Conservation (phyloP, 1,140 invertebrate species). For the Reticulitermes speratus region DNA sequence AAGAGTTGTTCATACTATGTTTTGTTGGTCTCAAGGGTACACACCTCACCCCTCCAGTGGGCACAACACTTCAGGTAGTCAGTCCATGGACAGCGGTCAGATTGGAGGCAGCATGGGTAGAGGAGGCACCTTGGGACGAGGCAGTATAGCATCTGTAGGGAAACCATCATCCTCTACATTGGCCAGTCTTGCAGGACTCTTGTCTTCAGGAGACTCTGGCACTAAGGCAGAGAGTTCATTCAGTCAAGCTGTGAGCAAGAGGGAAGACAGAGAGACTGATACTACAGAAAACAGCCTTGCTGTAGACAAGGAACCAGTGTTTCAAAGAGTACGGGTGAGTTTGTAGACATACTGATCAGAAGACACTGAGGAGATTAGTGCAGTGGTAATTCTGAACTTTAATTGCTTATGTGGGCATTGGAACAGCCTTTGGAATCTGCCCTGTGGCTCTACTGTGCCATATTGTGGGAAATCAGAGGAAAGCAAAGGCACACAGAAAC, state of each 20-base stretch:
- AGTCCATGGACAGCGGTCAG: constrained; percentile 51
- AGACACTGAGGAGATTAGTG: too few relatives aligned
- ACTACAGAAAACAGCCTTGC: background rate
- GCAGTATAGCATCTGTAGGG: constrained; percentile 74
- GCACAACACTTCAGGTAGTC: constrained; percentile 56
- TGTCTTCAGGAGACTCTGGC: constrained; percentile 41
- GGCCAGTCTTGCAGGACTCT: constrained; percentile 74
- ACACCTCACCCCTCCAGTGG: constrained; percentile 38
- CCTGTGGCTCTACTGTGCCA: too few relatives aligned
- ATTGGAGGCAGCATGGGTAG: constrained; percentile 46
- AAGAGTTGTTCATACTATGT: too few relatives aligned
- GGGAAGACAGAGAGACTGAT: constrained; percentile 25
- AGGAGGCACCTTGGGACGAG: constrained; percentile 55
- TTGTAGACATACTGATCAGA: too few relatives aligned
- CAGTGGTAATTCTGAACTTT: too few relatives aligned
- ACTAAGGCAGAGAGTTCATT: constrained; percentile 12
- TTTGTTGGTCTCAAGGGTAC: constrained; percentile 33
- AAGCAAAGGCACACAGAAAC: too few relatives aligned
- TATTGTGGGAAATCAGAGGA: too few relatives aligned
- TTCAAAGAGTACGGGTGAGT: constrained; percentile 38
- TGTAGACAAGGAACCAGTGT: constrained; percentile 37
- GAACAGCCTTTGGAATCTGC: too few relatives aligned
- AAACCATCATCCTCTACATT: constrained; percentile 80
- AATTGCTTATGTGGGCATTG: too few relatives aligned
- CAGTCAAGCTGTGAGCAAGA: constrained; percentile 28